A percentile compares a stretch with the other conserved stretches of the same genome.
phyloP scores from a whole-genome alignment of 2,888 invertebrate species.

The Melipona bicolor region DNA sequence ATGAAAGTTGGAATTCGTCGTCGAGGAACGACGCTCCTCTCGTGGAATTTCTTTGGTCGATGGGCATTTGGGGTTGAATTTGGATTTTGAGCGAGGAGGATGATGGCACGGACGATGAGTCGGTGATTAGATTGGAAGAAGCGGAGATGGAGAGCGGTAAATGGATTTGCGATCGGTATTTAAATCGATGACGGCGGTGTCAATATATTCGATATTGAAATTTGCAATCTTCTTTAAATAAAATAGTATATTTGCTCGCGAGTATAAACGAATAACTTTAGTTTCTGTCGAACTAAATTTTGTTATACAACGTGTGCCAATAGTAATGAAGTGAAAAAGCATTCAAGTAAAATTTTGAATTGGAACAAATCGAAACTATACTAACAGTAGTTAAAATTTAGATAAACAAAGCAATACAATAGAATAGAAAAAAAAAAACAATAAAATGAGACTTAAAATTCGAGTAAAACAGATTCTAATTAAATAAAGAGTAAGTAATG shows the following conservation, averaged over 20 bases:
- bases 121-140: background rate
- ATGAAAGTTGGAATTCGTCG: constrained; percentile 45
- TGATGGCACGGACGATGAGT: background rate
- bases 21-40: background rate
- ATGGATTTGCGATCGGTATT: background rate
- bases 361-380: too few relatives aligned
- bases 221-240: background rate
- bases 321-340: too few relatives aligned
- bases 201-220: background rate
- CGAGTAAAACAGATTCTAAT: background rate
- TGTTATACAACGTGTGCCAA: too few relatives aligned
- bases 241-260: background rate
- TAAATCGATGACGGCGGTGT: background rate
- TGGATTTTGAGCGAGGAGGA: background rate
- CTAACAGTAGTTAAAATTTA: too few relatives aligned
- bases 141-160: background rate
- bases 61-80: background rate
- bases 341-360: too few relatives aligned
- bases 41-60: background rate
- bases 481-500: background rate
- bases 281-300: too few relatives aligned
- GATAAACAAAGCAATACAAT: too few relatives aligned
- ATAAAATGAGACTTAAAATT: background rate
- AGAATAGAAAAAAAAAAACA: too few relatives aligned
- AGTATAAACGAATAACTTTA: too few relatives aligned